Evolutionary conservation across 2,888 invertebrate species (phyloP), one percentile per base, ranked within the genome.

Genomic region (Belgica antarctica): DNA sequence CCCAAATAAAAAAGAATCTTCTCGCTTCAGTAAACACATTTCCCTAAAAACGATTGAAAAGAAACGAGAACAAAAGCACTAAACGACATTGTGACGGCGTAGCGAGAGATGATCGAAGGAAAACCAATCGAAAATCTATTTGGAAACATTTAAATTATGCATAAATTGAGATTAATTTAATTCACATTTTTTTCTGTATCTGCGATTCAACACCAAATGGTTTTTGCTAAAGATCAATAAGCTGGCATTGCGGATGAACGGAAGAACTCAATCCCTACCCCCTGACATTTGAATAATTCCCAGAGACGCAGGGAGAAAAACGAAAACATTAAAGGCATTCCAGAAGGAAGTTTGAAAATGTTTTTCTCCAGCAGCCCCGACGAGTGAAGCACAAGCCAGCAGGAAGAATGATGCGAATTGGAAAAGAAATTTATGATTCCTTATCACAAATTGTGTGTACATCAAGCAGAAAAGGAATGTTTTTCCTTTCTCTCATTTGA

Each of bases 101-200:
- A 15, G 15, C 52, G 15, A 15, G 24, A 24, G 47, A 52, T n/a
- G n/a, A n/a, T n/a, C n/a, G n/a, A 52, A 52, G 24, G 25, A 59
- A 59, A 59, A 34, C 34, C 46, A 65, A 65, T 65, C 47, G 65
- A 47, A 47, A 65, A 47, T 47, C 27, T 28, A 65, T 47, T 65
- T 65, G 2, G 15, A 24, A 8, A 65, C 17, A 24, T 65, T 65
- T 65, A 65, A 65, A 65, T 47, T 65, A 65, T 46, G 47, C 65
- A 65, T 65, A 47, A 63, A 65, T 65, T 47, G 47, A 47, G 47
- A 65, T 65, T 65, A 65, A 41, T 65, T 65, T 25, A 47, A 65
- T 65, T 36, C 65, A 27, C 59, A 27, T 59, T 59, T 59, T 27
- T 59, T n/a, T n/a, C n/a, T n/a, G n/a, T n/a, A 27, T 24, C 59